Percentiles rank a stretch among this genome's conserved stretches.
These are phyloP conservation scores for Orthonevra nobilis DNA, from an alignment of 2,888 invertebrate species.

Conservation along the genomic window DNA sequence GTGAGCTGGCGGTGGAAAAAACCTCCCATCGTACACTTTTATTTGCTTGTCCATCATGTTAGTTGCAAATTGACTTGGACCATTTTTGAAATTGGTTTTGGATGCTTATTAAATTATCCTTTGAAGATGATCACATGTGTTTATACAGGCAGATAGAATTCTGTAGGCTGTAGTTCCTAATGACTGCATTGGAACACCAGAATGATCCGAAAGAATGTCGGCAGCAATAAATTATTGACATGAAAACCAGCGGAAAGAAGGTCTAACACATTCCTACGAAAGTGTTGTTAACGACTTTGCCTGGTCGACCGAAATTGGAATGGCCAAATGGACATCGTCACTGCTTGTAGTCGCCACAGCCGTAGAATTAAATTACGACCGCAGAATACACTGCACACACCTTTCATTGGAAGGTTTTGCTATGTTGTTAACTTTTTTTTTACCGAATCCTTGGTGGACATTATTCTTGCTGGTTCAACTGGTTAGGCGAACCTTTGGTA, in stretches of 20 bases:
- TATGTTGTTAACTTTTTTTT: background rate
- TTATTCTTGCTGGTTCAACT: background rate
- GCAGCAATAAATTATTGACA: background rate
- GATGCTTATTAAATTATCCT: constrained; percentile 32
- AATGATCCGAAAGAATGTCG: background rate
- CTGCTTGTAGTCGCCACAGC: background rate
- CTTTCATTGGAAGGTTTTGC: background rate
- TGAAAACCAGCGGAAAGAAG: background rate
- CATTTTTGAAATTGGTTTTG: constrained; percentile 34
- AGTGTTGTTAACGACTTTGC: constrained; percentile 39
- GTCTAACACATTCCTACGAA: constrained; percentile 21
- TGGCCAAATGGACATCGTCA: constrained; percentile 24
- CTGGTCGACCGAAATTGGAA: constrained; percentile 8
- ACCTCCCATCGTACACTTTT: too few relatives aligned
- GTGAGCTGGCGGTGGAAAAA: too few relatives aligned
- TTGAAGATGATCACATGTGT: constrained; percentile 5
- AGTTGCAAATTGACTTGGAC: constrained; percentile 5
- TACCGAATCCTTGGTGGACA: background rate
- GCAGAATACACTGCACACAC: constrained; percentile 30
- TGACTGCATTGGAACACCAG: background rate
- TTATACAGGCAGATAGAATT: too few relatives aligned
- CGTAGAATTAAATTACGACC: constrained; percentile 33
- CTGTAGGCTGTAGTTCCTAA: constrained; percentile 7
- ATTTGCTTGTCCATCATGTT: background rate
- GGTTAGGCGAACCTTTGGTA: constrained; percentile 10